Conservation (phyloP, 1,140 invertebrate species). For the Atta colombica region DNA sequence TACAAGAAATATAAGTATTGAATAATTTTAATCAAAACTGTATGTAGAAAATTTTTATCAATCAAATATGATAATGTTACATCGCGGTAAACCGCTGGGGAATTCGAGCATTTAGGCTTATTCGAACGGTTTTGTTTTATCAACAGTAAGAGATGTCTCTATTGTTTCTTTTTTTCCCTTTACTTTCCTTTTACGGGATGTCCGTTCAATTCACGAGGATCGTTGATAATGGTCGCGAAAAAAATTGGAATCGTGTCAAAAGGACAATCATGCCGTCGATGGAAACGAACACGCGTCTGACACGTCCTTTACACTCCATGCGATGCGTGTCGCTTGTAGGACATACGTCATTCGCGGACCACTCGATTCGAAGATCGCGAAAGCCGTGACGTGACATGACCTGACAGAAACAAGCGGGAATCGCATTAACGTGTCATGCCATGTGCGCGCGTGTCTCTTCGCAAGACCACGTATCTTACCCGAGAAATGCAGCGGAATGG, state of each 20-base stretch:
- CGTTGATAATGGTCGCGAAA: conserved; percentile 21
- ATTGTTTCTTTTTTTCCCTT: background rate
- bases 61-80: background rate
- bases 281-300: conserved; percentile 31
- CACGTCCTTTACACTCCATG: conserved; percentile 63
- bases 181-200: background rate
- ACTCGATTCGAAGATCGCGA: conserved; percentile 65
- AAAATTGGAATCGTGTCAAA: conserved; percentile 29
- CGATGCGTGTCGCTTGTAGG: conserved; percentile 60
- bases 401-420: conserved; percentile 61
- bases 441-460: conserved; percentile 16
- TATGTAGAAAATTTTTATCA: conserved; percentile 12
- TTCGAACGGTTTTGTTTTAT: background rate
- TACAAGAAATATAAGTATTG: too few species aligned
- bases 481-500: conserved; percentile 43
- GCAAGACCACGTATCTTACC: conserved; percentile 30
- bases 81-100: background rate
- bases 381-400: conserved; percentile 61
- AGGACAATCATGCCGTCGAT: conserved; percentile 51
- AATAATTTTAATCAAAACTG: too few species aligned
- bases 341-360: conserved; percentile 70
- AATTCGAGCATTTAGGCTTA: background rate
- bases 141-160: background rate
- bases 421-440: conserved; percentile 65
- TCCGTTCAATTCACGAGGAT: background rate